Base-by-base conservation (phyloP, 2,113 vertebrate species). In the Pleuronectes platessa region DNA sequence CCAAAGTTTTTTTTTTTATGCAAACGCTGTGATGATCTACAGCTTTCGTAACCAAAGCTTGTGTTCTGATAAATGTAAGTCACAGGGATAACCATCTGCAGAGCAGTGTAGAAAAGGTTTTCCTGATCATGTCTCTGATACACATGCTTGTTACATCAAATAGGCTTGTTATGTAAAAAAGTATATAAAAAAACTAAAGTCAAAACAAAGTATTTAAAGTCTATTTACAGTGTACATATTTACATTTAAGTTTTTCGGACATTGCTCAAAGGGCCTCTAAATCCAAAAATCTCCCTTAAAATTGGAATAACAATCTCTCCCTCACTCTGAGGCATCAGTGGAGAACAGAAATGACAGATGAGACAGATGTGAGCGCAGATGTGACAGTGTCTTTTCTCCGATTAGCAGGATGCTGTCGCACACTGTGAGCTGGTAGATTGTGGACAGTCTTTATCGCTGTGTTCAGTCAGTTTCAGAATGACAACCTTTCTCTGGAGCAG, bases 401-500 rank as follows among this genome's bases (percentile, higher is more conserved):
- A 84, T 93, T 91, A 94, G 79, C 90, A 94, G n/a, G 67, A 81
- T 0, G 86, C 84, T 1, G 91, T 86, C 15, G 85, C 65, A 14
- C 87, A 86, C 10, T 58, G 77, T 26, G 89, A 71, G 54, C 69
- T 63, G 71, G 6, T 17, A 4, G 79, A 2, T 12, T 86, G 79
- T 3, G 83, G 63, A 13, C 61, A 67, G 54, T 91, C 89, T 53
- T 71, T 68, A 68, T 70, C 26, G 0, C 72, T 90, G 60, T 73
- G 87, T 74, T 92, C 90, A 0, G 94, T 94, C 68, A 95, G 86
- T 89, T 95, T 95, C 45, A 95, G 90, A 65, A 95, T 92, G 20
- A 95, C 86, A 0, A 95, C 91, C 71, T 87, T 95, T 82, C 94
- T 93, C 83, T 91, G 90, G 20, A 92, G 91, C 17, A 23, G 78